Conservation (phyloP, 2,113 vertebrate genomes). For the Lycaon pictus region DNA sequence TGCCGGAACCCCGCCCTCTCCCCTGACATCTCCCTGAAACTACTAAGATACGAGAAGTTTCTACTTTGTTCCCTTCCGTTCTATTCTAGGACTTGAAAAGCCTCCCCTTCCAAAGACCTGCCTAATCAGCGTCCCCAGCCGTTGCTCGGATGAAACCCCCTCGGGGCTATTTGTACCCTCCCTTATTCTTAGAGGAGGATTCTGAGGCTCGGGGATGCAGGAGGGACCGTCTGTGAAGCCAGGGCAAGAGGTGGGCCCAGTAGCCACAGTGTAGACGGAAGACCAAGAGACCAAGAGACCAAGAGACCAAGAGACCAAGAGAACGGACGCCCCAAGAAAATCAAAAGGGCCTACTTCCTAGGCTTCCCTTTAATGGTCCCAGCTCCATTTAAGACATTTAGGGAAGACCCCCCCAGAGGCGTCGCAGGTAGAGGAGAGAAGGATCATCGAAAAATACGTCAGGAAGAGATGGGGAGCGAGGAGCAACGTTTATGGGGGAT, state of each 20-base stretch:
- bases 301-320: too few species aligned
- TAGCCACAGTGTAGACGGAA: background rate
- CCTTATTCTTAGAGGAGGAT: background rate
- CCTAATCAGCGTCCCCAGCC: background rate
- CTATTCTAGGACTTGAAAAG: constrained; percentile 39
- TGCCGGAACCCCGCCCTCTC: background rate
- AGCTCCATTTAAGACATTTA: background rate
- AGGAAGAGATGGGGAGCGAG: too few species aligned
- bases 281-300: too few species aligned
- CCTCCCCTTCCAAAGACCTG: background rate
- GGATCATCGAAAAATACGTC: too few species aligned
- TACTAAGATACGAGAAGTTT: background rate
- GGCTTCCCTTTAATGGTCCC: background rate
- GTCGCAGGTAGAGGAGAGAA: too few species aligned
- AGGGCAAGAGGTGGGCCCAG: background rate
- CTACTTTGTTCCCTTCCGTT: background rate
- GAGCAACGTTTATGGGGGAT: too few species aligned
- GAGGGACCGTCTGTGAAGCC: background rate
- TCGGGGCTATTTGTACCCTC: background rate
- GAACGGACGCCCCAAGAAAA: background rate
- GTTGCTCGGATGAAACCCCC: background rate
- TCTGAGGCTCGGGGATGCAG: background rate
- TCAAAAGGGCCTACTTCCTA: background rate
- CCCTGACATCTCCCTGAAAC: background rate
- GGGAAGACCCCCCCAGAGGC: background rate